Percentiles rank a stretch among this genome's conserved stretches.
phyloP scores from a whole-genome alignment of 2,797 vertebrate species.

The Sciaenops ocellatus region DNA sequence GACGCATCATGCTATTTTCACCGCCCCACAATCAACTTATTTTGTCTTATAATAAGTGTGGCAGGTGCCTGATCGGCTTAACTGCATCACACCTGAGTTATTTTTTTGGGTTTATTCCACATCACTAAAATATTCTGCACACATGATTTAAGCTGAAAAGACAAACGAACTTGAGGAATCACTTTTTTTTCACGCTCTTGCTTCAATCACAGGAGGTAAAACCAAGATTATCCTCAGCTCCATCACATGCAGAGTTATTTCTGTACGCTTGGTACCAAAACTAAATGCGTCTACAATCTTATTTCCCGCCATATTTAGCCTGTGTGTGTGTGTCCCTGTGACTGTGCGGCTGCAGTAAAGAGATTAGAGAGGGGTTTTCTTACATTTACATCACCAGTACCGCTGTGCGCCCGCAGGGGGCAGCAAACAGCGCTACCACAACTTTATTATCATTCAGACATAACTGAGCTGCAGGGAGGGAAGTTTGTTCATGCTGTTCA shows the following conservation, averaged over 20 bases:
- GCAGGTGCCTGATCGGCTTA: neutral
- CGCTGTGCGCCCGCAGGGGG: slow-evolving; percentile 65
- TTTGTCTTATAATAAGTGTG: neutral
- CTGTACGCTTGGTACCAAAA: slow-evolving; percentile 34
- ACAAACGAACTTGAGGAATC: neutral
- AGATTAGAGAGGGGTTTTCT: slow-evolving; percentile 68
- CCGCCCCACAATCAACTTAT: neutral
- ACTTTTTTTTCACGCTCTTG: neutral
- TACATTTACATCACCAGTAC: slow-evolving; percentile 31
- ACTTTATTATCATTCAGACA: slow-evolving; percentile 34
- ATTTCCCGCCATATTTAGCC: slow-evolving; percentile 56
- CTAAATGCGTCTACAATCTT: slow-evolving; percentile 43
- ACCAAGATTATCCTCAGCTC: slow-evolving; percentile 13
- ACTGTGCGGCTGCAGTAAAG: slow-evolving; percentile 54
- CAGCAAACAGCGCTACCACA: slow-evolving; percentile 56
- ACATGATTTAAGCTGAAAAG: slow-evolving; percentile 1
- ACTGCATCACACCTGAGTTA: neutral
- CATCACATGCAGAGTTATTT: slow-evolving; percentile 22
- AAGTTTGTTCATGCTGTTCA: slow-evolving; percentile 25
- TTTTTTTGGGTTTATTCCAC: neutral
- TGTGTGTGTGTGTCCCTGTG: neutral
- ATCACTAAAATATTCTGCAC: neutral
- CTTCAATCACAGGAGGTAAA: neutral
- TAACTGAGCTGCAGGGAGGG: slow-evolving; percentile 23
- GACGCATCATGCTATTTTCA: slow-evolving; percentile 55